phyloP scores from a whole-genome alignment of 1,140 invertebrate species.

The Heliconius eleuchia region DNA sequence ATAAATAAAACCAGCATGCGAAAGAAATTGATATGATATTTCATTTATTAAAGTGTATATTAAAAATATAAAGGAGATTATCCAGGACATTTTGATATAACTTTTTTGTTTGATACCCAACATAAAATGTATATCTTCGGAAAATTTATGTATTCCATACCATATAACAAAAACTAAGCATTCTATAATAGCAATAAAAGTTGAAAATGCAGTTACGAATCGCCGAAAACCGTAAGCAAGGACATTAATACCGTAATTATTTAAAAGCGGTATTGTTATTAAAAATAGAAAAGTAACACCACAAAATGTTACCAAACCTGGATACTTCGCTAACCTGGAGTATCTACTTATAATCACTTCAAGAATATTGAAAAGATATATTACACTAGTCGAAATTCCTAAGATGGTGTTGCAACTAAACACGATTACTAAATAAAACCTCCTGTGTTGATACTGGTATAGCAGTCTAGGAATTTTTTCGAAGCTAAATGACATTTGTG shows the following conservation, averaged over 20 bases:
- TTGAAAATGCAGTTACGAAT: slow-evolving; percentile 42
- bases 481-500: slow-evolving; percentile 49
- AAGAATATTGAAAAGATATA: slow-evolving; percentile 52
- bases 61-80: slow-evolving; percentile 45
- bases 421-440: slow-evolving; percentile 51
- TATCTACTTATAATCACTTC: slow-evolving; percentile 44
- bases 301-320: slow-evolving; percentile 51
- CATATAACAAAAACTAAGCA: slow-evolving; percentile 57
- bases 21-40: slow-evolving; percentile 35
- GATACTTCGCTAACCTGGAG: slow-evolving; percentile 50
- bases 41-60: slow-evolving; percentile 50
- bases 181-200: slow-evolving; percentile 53
- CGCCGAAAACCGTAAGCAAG: slow-evolving; percentile 42
- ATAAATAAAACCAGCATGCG: slow-evolving; percentile 15
- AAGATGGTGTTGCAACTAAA: slow-evolving; percentile 49
- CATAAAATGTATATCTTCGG: slow-evolving; percentile 74
- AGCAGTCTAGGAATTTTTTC: slow-evolving; percentile 64
- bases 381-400: slow-evolving; percentile 45
- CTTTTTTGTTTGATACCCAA: slow-evolving; percentile 60
- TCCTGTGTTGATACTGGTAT: slow-evolving; percentile 47
- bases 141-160: slow-evolving; percentile 63
- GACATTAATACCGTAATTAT: slow-evolving; percentile 43
- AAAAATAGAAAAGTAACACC: slow-evolving; percentile 48
- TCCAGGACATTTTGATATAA: slow-evolving; percentile 56
- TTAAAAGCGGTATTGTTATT: slow-evolving; percentile 57